Base-by-base conservation (phyloP, 2,797 vertebrate species). In the Acipenser oxyrinchus region DNA sequence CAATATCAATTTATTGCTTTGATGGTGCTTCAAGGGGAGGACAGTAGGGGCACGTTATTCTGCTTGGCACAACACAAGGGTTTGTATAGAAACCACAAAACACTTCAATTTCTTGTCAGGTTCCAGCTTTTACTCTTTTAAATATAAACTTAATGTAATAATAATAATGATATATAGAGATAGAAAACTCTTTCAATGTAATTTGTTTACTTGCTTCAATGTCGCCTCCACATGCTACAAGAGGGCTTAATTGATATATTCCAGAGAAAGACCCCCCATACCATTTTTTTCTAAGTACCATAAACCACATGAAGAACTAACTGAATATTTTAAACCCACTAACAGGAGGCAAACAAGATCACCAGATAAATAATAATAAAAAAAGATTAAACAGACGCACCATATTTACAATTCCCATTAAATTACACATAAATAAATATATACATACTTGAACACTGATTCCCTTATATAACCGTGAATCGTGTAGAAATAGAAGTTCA, bases 381-480 rank as follows among this genome's bases (percentile, higher is more conserved):
- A 87, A 91, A 88, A 86, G 91, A 89, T 95, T 94, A 88, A 94
- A 98, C 96, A 97, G 94, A 97, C 92, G 93, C 94, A 98, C 95
- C 95, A 94, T 99, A 99, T 99, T 94, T 99, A 99, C 96, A 98
- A 93, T 95, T 97, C 96, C 95, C 96, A 95, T 98, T 99, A 99
- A 99, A 98, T 98, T 99, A 99, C 95, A 97, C 95, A 99, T 98
- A 99, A 99, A 99, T 98, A 97, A 99, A 97, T 98, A 97, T 98
- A 92, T 98, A 98, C 95, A 98, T 93, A 95, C 91, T 92, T 94
- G 93, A 95, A 98, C 95, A 97, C 94, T 87, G 94, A 95, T 96
- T 96, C 95, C 95, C 94, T 96, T 95, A 93, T 95, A 92, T 91
- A 93, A 93, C 87, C 75, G 91, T 76, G 94, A 96, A 95, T 92